These are phyloP conservation scores for Copsychus sechellarum DNA, from an alignment of 2,113 vertebrate genomes.

Conservation along the genomic window DNA sequence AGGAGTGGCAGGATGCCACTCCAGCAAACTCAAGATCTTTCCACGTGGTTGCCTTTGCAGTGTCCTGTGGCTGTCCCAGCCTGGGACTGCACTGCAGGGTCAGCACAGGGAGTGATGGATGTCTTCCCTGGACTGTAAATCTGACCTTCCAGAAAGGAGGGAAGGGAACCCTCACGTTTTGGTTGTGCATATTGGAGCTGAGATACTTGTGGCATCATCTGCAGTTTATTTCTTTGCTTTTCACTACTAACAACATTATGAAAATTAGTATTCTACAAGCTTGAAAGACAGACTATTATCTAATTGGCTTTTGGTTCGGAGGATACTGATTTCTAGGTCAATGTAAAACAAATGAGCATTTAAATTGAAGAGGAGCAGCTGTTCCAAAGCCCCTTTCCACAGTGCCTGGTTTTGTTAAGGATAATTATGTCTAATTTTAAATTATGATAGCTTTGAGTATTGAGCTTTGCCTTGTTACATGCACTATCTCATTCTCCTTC, in stretches of 20 bases:
- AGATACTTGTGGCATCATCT: slow-evolving; percentile 41
- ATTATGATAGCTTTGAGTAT: slow-evolving; percentile 73
- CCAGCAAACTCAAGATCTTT: not conserved
- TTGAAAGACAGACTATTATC: slow-evolving; percentile 65
- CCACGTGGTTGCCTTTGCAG: not conserved
- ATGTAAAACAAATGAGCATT: slow-evolving; percentile 71
- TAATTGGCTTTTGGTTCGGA: slow-evolving; percentile 73
- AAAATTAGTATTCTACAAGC: slow-evolving; percentile 60
- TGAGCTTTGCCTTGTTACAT: slow-evolving; percentile 65
- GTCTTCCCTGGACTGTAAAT: not conserved
- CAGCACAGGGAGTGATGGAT: not conserved
- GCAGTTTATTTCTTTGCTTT: slow-evolving; percentile 61
- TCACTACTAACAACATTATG: slow-evolving; percentile 25
- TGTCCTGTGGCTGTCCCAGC: not conserved
- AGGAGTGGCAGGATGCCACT: not conserved
- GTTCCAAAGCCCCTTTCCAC: slow-evolving; percentile 65
- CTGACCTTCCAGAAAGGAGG: not conserved
- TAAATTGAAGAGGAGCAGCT: slow-evolving; percentile 73
- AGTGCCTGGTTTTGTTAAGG: slow-evolving; percentile 73
- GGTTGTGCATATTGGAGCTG: not conserved
- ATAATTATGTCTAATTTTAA: slow-evolving; percentile 75
- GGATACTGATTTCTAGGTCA: slow-evolving; percentile 75
- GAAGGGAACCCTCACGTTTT: not conserved
- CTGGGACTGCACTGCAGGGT: not conserved
- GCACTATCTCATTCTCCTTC: slow-evolving; percentile 47